A percentile compares a stretch with the other conserved stretches of the same genome.
phyloP scores from a whole-genome alignment of 1,140 invertebrate genomes.

The Melanaphis sacchari region DNA sequence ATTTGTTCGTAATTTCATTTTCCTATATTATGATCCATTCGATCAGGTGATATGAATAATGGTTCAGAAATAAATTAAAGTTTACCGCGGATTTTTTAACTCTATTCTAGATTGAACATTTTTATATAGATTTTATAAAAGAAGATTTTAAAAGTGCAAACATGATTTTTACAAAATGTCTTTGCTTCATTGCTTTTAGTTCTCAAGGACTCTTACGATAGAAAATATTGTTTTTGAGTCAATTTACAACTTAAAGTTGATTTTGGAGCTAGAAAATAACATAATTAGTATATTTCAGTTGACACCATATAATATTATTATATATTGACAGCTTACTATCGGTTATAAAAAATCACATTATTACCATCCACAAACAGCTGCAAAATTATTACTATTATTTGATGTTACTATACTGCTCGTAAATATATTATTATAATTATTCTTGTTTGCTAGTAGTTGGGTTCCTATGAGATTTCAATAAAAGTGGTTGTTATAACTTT shows the following conservation, averaged over 20 bases:
- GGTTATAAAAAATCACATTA: background rate
- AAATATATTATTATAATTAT: background rate
- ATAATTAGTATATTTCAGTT: background rate
- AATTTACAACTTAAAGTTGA: background rate
- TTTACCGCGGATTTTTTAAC: background rate
- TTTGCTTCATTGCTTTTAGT: background rate
- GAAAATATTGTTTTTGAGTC: background rate
- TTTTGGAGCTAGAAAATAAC: background rate
- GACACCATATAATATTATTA: background rate
- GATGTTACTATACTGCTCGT: background rate
- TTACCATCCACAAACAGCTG: background rate
- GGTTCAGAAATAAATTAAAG: background rate
- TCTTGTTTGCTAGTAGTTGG: background rate
- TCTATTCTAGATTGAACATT: too few species aligned
- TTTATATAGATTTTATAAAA: too few species aligned
- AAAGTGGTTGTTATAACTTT: background rate
- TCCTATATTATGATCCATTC: background rate
- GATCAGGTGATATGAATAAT: background rate
- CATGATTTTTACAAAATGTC: background rate
- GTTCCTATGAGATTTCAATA: fast-evolving
- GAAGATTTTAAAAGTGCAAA: background rate
- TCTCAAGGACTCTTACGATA: too few species aligned
- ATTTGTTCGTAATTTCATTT: background rate
- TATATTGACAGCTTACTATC: background rate
- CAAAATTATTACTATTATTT: background rate